These are phyloP conservation scores for Hypercompe scribonia DNA, from an alignment of 2,888 invertebrate species.

Conservation along the genomic window DNA sequence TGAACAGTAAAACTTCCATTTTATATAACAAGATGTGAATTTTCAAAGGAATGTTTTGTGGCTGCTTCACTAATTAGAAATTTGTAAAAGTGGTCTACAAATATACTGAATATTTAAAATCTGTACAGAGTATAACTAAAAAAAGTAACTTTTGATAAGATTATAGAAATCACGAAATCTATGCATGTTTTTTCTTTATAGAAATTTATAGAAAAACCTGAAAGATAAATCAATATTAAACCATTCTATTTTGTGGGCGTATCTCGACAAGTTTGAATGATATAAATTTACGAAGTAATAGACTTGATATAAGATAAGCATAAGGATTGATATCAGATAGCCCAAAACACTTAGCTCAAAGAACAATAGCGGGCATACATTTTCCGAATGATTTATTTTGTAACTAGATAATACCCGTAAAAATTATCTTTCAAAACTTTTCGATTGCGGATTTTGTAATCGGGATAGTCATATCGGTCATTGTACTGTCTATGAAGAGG, in stretches of 20 bases:
- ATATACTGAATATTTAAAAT: too few species aligned
- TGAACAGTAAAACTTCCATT: not conserved
- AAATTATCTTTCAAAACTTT: not conserved
- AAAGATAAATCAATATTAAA: not conserved
- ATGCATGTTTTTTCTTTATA: not conserved
- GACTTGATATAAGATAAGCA: not conserved
- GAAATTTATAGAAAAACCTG: not conserved
- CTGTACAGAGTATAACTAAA: too few species aligned
- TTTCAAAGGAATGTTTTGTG: not conserved
- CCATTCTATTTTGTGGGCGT: not conserved
- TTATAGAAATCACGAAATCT: too few species aligned
- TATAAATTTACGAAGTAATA: not conserved
- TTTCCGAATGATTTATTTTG: not conserved
- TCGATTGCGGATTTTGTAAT: constrained; percentile 8
- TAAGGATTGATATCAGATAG: not conserved
- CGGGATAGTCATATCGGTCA: constrained; percentile 10
- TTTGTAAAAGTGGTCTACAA: too few species aligned
- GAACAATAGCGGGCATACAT: not conserved
- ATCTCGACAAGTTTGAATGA: not conserved
- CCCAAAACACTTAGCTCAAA: not conserved
- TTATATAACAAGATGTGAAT: not conserved
- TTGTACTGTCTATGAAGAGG: not conserved
- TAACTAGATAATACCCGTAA: not conserved
- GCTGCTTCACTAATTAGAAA: too few species aligned
- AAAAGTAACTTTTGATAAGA: too few species aligned